These are phyloP conservation scores for Forbesichthys papilliferus DNA, from an alignment of 2,113 vertebrate species.

Conservation along the genomic window DNA sequence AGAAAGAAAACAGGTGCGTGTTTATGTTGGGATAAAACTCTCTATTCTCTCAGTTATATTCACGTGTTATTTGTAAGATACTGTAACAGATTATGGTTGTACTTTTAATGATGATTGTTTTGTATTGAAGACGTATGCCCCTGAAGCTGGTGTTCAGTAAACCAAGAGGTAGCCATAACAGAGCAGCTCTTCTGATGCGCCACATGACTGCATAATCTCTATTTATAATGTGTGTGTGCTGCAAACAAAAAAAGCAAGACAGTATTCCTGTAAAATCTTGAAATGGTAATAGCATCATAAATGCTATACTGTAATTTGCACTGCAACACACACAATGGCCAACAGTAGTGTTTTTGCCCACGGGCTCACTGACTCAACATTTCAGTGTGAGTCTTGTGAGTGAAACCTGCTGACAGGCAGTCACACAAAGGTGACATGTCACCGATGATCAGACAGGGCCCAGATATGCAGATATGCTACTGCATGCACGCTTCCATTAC, in stretches of 20 bases:
- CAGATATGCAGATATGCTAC: background rate
- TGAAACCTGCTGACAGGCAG: background rate
- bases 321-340: background rate
- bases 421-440: slow-evolving; percentile 27
- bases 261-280: background rate
- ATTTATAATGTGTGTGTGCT: background rate
- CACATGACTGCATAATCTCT: background rate
- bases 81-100: background rate
- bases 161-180: background rate
- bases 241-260: background rate
- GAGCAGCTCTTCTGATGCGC: background rate
- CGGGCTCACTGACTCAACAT: slow-evolving; percentile 12
- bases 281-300: background rate
- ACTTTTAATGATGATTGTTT: too few relatives aligned
- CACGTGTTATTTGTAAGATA: slow-evolving; percentile 1
- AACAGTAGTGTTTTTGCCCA: slow-evolving; percentile 5
- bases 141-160: too few relatives aligned
- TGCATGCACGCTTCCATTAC: background rate
- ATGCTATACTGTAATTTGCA: background rate
- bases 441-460: slow-evolving; percentile 17
- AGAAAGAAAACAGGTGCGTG: background rate
- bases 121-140: too few relatives aligned
- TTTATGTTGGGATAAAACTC: background rate
- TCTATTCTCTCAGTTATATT: background rate
- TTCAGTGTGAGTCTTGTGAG: slow-evolving; percentile 20